Percentiles rank a stretch among this genome's conserved stretches.
phyloP scores from a whole-genome alignment of 2,888 invertebrate species.

The Meteorus cinctellus region DNA sequence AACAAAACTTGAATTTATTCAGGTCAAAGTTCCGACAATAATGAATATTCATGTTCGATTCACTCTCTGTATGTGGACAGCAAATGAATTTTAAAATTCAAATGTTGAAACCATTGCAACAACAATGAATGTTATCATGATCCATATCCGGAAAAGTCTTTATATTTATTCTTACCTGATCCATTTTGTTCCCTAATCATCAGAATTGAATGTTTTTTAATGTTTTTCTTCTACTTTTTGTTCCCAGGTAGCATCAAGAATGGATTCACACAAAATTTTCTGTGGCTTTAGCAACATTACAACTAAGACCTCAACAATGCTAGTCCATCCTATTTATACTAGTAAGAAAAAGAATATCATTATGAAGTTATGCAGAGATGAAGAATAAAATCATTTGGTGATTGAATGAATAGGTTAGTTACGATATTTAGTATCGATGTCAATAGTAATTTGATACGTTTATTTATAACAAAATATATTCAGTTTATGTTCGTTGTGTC shows the following conservation, averaged over 20 bases:
- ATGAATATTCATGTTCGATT: conserved; percentile 19
- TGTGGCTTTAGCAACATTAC: background rate
- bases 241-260: conserved; percentile 20
- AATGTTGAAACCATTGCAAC: too few relatives aligned
- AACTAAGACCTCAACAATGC: background rate
- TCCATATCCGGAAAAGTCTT: too few relatives aligned
- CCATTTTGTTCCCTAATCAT: too few relatives aligned
- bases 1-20: conserved; percentile 23
- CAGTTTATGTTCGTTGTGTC: background rate
- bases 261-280: background rate
- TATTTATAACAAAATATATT: background rate
- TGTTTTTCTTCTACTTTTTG: background rate
- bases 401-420: conserved; percentile 1
- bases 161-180: too few relatives aligned
- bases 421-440: background rate
- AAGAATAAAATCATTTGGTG: background rate
- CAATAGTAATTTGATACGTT: background rate
- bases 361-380: conserved; percentile 7
- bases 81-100: too few relatives aligned
- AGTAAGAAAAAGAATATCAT: background rate
- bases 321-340: conserved; percentile 18
- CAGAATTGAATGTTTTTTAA: too few relatives aligned
- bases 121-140: too few relatives aligned
- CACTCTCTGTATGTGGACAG: background rate
- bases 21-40: background rate